These are phyloP conservation scores for Drosophila fuyamai DNA, from an alignment of 1,140 invertebrate genomes.

Conservation along the genomic window DNA sequence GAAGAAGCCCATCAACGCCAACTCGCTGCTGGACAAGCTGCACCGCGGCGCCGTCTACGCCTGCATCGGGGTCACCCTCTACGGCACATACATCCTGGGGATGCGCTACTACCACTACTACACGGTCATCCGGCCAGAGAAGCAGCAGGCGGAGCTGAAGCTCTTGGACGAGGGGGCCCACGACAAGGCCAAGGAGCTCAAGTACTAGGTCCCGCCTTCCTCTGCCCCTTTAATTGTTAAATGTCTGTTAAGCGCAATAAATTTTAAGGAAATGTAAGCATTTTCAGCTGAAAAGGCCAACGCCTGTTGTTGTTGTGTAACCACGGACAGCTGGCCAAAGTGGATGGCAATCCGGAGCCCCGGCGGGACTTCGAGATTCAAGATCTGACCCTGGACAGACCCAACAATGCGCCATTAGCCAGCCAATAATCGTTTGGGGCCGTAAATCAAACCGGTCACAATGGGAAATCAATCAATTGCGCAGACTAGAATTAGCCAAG, in stretches of 20 bases:
- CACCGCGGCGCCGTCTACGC: constrained; percentile 85
- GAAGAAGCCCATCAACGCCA: constrained; percentile 75
- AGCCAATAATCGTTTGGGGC: background rate
- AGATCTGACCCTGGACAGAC: constrained; percentile 33
- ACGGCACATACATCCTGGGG: constrained; percentile 83
- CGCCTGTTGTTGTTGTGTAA: constrained; percentile 47
- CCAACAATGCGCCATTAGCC: constrained; percentile 43
- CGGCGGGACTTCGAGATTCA: constrained; percentile 18
- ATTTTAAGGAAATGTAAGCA: constrained; percentile 52
- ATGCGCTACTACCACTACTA: constrained; percentile 84
- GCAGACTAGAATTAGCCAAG: constrained; percentile 41
- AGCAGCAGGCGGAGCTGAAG: constrained; percentile 76
- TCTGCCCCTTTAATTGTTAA: constrained; percentile 26
- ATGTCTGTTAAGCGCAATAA: constrained; percentile 57
- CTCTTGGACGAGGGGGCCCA: constrained; percentile 71
- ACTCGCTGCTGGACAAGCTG: constrained; percentile 82
- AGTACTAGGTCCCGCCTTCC: constrained; percentile 53
- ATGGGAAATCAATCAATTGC: constrained; percentile 51
- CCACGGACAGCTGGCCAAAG: constrained; percentile 20
- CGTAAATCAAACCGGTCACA: constrained; percentile 42
- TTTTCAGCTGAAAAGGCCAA: constrained; percentile 33
- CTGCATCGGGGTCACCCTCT: constrained; percentile 85
- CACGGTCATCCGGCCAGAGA: constrained; percentile 83
- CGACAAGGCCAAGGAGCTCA: constrained; percentile 81
- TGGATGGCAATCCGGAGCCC: constrained; percentile 8